Evolutionary conservation across 2,888 invertebrate species (phyloP).

Genomic region (Dasypogon diadema): DNA sequence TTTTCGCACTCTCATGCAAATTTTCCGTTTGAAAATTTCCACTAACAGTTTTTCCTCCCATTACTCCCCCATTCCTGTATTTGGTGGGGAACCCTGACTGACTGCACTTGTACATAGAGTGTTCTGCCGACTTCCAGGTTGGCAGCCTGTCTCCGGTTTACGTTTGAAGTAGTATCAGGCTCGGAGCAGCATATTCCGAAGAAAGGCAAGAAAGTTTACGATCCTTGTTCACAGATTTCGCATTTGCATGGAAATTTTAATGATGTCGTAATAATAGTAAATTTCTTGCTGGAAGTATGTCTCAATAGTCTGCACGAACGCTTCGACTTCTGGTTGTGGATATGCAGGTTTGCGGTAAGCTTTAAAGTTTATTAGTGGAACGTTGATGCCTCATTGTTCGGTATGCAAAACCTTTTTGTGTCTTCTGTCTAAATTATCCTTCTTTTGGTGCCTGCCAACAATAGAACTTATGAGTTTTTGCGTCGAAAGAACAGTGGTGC

Average conservation of each 20-base stretch:
- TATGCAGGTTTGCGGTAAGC: slow-evolving; percentile 30
- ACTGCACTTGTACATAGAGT: slow-evolving; percentile 5
- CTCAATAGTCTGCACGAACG: slow-evolving; percentile 46
- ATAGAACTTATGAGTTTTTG: slow-evolving; percentile 34
- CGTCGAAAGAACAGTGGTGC: neutral
- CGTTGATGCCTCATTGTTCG: slow-evolving; percentile 49
- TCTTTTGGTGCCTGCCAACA: slow-evolving; percentile 37
- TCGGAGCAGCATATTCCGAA: slow-evolving; percentile 33
- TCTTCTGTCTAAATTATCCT: slow-evolving; percentile 40
- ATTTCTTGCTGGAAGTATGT: slow-evolving; percentile 50
- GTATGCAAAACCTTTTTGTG: slow-evolving; percentile 47
- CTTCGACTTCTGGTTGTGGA: slow-evolving; percentile 20
- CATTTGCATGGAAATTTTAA: slow-evolving; percentile 57
- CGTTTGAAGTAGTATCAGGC: slow-evolving; percentile 1
- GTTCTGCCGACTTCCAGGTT: slow-evolving; percentile 43
- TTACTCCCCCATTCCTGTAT: slow-evolving; percentile 35
- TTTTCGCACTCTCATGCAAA: slow-evolving; percentile 55
- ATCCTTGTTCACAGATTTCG: slow-evolving; percentile 55
- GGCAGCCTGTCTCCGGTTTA: slow-evolving; percentile 42
- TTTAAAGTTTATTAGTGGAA: slow-evolving; percentile 51
- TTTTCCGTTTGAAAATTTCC: slow-evolving; percentile 52
- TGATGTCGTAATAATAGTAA: slow-evolving; percentile 56
- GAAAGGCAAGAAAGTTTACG: slow-evolving; percentile 53
- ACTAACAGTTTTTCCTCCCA: slow-evolving; percentile 19
- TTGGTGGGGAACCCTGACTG: slow-evolving; percentile 28